Percentiles rank a stretch among this genome's conserved stretches.
phyloP scores from a whole-genome alignment of 2,888 invertebrate genomes.

The Scrobipalpa atriplicella region DNA sequence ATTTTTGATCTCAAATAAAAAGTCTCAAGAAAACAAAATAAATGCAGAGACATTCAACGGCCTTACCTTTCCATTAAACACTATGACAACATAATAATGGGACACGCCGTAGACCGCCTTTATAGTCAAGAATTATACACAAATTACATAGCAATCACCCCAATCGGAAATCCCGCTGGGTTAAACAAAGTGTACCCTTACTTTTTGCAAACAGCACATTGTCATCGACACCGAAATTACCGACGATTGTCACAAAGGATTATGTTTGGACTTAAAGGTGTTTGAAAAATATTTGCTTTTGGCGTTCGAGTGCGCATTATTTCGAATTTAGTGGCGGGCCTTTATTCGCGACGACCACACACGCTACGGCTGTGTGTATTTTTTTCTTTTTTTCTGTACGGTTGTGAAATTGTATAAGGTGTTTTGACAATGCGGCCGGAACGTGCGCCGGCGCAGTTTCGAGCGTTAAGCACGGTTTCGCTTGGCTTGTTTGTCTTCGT shows the following conservation, averaged over 20 bases:
- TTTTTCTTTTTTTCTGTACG: slow-evolving; percentile 49
- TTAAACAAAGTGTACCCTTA: slow-evolving; percentile 60
- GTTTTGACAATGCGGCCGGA: slow-evolving; percentile 76
- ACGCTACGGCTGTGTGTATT: slow-evolving; percentile 45
- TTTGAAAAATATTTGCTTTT: slow-evolving; percentile 81
- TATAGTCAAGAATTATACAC: slow-evolving; percentile 66
- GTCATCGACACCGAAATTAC: slow-evolving; percentile 78
- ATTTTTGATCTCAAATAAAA: slow-evolving; percentile 16
- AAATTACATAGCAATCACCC: slow-evolving; percentile 72
- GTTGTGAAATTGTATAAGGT: slow-evolving; percentile 76
- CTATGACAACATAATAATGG: slow-evolving; percentile 73
- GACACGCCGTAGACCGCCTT: slow-evolving; percentile 50
- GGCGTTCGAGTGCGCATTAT: slow-evolving; percentile 70
- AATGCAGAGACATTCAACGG: slow-evolving; percentile 40
- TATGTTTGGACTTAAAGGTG: slow-evolving; percentile 68
- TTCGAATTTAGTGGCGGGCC: slow-evolving; percentile 57
- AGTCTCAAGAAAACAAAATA: slow-evolving; percentile 43
- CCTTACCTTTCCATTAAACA: slow-evolving; percentile 55
- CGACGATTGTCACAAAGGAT: slow-evolving; percentile 71
- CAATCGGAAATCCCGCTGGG: slow-evolving; percentile 66
- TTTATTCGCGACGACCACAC: slow-evolving; percentile 73
- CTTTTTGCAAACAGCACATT: slow-evolving; percentile 51
- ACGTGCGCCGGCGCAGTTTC: slow-evolving; percentile 72
- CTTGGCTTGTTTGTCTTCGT: slow-evolving; percentile 59
- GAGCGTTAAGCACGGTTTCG: slow-evolving; percentile 73